These are phyloP conservation scores for Amazona guildingii DNA, from an alignment of 2,113 vertebrate genomes.

Conservation along the genomic window DNA sequence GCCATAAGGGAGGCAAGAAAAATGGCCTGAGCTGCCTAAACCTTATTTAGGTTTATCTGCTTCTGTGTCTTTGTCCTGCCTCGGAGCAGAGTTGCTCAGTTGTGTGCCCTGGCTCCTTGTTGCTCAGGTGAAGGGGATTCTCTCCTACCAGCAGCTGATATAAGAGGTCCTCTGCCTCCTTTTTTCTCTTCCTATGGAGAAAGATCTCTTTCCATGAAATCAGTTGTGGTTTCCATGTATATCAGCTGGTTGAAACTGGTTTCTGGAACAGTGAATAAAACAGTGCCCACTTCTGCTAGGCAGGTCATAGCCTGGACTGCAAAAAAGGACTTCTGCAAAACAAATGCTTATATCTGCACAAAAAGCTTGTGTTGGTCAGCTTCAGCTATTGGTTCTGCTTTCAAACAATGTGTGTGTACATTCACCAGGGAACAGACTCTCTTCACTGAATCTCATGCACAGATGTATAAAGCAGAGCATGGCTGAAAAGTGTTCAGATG, in stretches of 20 bases:
- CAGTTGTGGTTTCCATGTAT: rapidly evolving
- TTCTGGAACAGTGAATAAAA: neutral
- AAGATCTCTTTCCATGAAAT: neutral
- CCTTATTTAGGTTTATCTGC: neutral
- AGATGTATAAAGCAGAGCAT: neutral
- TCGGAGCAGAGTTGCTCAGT: neutral
- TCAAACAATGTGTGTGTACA: neutral
- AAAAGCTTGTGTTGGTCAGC: neutral
- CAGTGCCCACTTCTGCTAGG: neutral
- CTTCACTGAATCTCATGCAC: neutral
- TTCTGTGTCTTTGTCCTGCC: neutral
- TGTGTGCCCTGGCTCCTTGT: neutral
- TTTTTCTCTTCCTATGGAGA: neutral
- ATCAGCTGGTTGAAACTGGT: neutral
- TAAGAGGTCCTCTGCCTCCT: neutral
- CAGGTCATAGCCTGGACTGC: neutral
- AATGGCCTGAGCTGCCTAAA: neutral
- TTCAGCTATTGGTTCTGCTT: neutral
- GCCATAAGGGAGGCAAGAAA: neutral
- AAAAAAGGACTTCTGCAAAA: neutral
- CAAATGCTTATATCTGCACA: neutral
- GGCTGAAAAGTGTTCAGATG: neutral
- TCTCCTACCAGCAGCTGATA: neutral
- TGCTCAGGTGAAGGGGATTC: neutral
- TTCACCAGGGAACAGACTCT: neutral